phyloP scores from a whole-genome alignment of 2,888 invertebrate species.

The Ennomos quercinarius region DNA sequence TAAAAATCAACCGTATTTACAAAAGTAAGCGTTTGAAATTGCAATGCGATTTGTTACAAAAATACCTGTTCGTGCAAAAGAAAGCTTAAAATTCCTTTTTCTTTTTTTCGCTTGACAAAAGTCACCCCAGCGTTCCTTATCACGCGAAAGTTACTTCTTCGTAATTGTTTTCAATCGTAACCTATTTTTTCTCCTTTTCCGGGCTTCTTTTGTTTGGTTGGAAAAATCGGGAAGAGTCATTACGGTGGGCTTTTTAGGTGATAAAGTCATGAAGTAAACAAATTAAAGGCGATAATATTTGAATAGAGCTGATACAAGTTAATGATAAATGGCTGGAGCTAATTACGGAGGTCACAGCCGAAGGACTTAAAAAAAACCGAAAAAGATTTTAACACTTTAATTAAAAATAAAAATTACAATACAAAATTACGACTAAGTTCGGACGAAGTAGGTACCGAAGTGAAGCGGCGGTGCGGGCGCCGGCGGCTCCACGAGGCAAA shows the following conservation, averaged over 20 bases:
- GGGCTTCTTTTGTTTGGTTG: constrained; percentile 49
- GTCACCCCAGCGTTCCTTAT: constrained; percentile 61
- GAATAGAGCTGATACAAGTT: neutral
- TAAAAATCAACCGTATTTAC: constrained; percentile 3
- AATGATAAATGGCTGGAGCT: too few species aligned
- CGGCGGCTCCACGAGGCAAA: too few species aligned
- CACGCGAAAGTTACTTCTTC: constrained; percentile 62
- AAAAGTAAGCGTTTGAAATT: constrained; percentile 20
- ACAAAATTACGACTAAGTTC: too few species aligned
- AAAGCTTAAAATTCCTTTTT: constrained; percentile 51
- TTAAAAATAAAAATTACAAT: too few species aligned
- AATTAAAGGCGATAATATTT: too few species aligned
- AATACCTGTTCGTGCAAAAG: constrained; percentile 42
- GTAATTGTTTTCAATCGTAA: constrained; percentile 76
- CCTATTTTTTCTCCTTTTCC: constrained; percentile 51
- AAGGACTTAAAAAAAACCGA: too few species aligned
- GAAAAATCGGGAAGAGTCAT: constrained; percentile 44
- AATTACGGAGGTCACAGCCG: too few species aligned
- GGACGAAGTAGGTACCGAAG: too few species aligned
- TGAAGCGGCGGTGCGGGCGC: too few species aligned
- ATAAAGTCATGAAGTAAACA: constrained; percentile 5
- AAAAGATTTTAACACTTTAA: too few species aligned
- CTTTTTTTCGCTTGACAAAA: constrained; percentile 58
- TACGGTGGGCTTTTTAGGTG: constrained; percentile 25
- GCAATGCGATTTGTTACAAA: constrained; percentile 30